phyloP scores from a whole-genome alignment of 2,113 vertebrate species.

The Bungarus multicinctus region DNA sequence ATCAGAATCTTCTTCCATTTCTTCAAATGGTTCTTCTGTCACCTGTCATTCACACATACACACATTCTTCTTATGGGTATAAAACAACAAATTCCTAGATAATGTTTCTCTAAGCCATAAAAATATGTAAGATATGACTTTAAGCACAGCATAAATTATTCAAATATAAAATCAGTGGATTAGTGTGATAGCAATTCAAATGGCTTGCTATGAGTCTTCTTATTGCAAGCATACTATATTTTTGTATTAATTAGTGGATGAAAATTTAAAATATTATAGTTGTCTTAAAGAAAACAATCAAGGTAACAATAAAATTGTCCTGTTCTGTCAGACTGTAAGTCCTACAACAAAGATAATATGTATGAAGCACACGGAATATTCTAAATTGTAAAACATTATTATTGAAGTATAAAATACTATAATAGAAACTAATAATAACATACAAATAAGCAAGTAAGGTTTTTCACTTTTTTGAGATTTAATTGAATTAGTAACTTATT shows the following conservation, averaged over 20 bases:
- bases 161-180: not conserved
- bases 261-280: not conserved
- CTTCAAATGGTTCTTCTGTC: constrained; percentile 89
- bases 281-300: not conserved
- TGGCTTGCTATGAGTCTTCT: not conserved
- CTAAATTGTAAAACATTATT: not conserved
- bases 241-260: not conserved
- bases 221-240: not conserved
- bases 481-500: not conserved
- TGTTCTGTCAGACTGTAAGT: not conserved
- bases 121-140: not conserved
- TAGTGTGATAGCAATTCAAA: not conserved
- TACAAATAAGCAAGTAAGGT: not conserved
- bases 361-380: not conserved
- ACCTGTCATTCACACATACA: constrained; percentile 72
- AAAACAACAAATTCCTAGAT: not conserved
- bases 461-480: not conserved
- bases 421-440: not conserved
- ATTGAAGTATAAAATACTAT: not conserved
- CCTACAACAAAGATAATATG: not conserved
- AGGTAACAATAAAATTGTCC: not conserved
- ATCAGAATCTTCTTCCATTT: constrained; percentile 75
- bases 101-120: not conserved
- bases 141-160: not conserved
- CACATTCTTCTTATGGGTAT: not conserved